These are phyloP conservation scores for Dinocampus coccinellae DNA, from an alignment of 2,888 invertebrate species.

Conservation along the genomic window DNA sequence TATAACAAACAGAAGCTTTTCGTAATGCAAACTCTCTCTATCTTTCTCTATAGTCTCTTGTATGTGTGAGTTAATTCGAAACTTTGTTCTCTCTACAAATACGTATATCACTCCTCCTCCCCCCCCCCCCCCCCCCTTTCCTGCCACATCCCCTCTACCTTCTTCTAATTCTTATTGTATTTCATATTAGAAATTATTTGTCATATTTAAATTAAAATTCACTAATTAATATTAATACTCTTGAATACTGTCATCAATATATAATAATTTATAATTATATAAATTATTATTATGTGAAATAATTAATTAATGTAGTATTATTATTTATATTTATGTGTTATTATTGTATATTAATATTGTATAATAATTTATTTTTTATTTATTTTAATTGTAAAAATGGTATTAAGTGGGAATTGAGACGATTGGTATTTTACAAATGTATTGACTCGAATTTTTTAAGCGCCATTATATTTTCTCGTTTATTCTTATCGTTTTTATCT, in stretches of 20 bases:
- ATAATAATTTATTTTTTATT: no score
- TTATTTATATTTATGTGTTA: no score
- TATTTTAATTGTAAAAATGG: neutral
- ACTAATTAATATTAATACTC: slow-evolving; percentile 45
- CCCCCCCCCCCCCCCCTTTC: neutral
- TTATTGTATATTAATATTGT: no score
- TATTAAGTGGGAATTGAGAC: neutral
- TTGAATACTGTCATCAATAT: slow-evolving; percentile 45
- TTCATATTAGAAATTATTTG: slow-evolving; percentile 32
- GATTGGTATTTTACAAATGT: slow-evolving; percentile 33
- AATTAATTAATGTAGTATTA: no score
- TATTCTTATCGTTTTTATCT: slow-evolving; percentile 41
- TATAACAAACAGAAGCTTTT: slow-evolving; percentile 7
- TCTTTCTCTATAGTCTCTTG: no score
- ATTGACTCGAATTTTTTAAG: neutral
- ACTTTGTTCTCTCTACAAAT: slow-evolving; percentile 41
- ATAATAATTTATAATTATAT: no score
- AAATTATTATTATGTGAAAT: no score
- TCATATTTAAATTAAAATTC: slow-evolving; percentile 31
- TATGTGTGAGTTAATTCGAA: slow-evolving; percentile 42
- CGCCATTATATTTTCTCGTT: slow-evolving; percentile 40
- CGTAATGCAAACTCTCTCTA: no score
- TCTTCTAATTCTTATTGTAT: no score
- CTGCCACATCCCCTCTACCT: slow-evolving; percentile 4
- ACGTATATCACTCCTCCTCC: no score